Percentiles rank a stretch among this genome's conserved stretches.
Evolutionary conservation across 1,140 invertebrate species (phyloP).

Genomic region (Psix sp.): DNA sequence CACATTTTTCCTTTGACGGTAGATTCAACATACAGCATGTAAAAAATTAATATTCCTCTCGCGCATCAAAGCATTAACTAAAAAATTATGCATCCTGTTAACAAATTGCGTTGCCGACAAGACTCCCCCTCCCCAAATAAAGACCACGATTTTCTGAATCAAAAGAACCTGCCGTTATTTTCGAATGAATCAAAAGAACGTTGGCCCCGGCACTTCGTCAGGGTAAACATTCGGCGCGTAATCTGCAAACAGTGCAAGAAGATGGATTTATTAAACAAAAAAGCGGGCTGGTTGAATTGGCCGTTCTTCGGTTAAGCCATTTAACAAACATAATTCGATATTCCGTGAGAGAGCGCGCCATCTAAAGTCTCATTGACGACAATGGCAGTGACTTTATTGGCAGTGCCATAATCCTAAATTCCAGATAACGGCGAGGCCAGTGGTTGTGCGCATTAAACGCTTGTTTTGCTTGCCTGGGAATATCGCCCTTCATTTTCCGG

Average conservation of each 20-base stretch:
- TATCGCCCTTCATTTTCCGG: constrained; percentile 37
- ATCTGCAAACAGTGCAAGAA: constrained; percentile 29
- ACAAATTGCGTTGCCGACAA: too few relatives aligned
- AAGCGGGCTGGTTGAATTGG: constrained; percentile 20
- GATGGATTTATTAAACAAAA: constrained; percentile 26
- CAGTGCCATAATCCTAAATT: constrained; percentile 54
- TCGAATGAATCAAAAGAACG: too few relatives aligned
- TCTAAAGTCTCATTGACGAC: constrained; percentile 43
- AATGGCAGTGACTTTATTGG: constrained; percentile 55
- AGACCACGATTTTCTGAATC: too few relatives aligned
- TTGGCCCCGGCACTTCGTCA: too few relatives aligned
- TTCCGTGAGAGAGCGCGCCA: constrained; percentile 39
- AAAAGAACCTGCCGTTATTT: too few relatives aligned
- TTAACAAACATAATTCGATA: constrained; percentile 57
- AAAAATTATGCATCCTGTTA: too few relatives aligned
- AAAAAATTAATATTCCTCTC: too few relatives aligned
- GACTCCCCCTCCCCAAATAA: too few relatives aligned
- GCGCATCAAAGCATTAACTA: too few relatives aligned
- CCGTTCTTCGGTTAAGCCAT: constrained; percentile 37
- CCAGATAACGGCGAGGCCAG: constrained; percentile 44
- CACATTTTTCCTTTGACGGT: too few relatives aligned
- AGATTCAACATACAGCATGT: too few relatives aligned
- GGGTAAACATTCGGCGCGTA: constrained; percentile 31
- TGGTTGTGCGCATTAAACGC: constrained; percentile 31
- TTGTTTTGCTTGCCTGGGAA: constrained; percentile 37